Conservation (phyloP, 1,140 invertebrate species). For the Pseudomyrmex sp. region DNA sequence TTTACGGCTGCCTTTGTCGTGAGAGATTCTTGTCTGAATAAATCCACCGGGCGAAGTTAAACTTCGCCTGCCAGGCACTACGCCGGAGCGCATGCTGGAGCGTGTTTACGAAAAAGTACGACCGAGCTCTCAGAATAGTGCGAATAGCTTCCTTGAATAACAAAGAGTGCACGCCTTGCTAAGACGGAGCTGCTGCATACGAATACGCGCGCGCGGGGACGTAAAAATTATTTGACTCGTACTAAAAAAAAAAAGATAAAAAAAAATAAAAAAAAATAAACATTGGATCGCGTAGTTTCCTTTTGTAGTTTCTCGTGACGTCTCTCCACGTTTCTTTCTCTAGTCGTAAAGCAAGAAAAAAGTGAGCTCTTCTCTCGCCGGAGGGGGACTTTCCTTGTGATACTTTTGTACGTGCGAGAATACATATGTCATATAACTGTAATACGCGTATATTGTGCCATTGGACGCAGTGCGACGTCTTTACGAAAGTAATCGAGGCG, state of each 20-base stretch:
- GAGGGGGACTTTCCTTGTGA: neutral
- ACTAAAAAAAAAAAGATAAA: constrained; percentile 1
- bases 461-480: neutral
- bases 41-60: constrained; percentile 49
- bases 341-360: neutral
- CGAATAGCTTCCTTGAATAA: constrained; percentile 60
- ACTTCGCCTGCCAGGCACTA: constrained; percentile 36
- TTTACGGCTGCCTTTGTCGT: constrained; percentile 38
- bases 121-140: constrained; percentile 53
- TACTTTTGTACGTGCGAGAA: neutral
- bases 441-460: no score
- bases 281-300: neutral
- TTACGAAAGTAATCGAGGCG: constrained; percentile 43
- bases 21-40: constrained; percentile 57
- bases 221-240: constrained; percentile 43
- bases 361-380: neutral
- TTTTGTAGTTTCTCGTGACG: neutral
- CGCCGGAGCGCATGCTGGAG: constrained; percentile 37
- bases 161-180: constrained; percentile 48
- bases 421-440: neutral
- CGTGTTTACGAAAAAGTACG: constrained; percentile 59
- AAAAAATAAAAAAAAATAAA: neutral
- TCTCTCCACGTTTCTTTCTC: neutral
- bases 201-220: constrained; percentile 25
- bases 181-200: constrained; percentile 54